Evolutionary conservation across 2,797 vertebrate species (phyloP), one percentile per base, ranked within the genome.

Genomic region (Coracias cyanogaster): DNA sequence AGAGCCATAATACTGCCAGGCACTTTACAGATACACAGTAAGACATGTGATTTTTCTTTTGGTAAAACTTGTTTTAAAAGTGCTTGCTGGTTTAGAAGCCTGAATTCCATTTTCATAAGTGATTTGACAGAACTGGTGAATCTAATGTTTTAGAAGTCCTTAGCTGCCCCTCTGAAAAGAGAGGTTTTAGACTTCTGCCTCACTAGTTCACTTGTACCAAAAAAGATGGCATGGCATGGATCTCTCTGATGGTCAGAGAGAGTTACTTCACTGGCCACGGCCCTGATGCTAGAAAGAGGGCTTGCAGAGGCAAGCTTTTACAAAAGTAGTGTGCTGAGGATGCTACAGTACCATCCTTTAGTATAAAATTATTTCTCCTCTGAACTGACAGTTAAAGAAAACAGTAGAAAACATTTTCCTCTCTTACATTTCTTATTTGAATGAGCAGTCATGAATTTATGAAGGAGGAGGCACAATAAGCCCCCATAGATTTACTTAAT

Each of bases 1-100:
- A 64, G 94, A 95, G 96, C 92, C 96, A 93, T 97, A 95, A 91
- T 67, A 86, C 89, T 95, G 74, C 80, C 84, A 90, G 96, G 95
- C 96, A 96, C 96, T 95, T 96, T 96, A 96, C 72, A 86, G 64
- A 82, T 70, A 90, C 26, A 65, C 89, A 93, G 66, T 74, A 79
- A 91, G 72, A 67, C 33, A 45, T 6, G 2, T 60, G 80, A 92
- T 73, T 45, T 86, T 88, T 62, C 60, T 83, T 92, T 61, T 28
- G 52, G 45, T 89, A 92, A 91, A 94, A 80, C 14, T 84, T 90
- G 8, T 81, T 92, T 79, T 71, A 13, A 28, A 95, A 85, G 64
- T 81, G n/a, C 51, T 71, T 92, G 49, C 81, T 95, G 51, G 29
- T 91, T 85, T 39, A 80, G 79, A 82, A 94, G 79, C 52, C 89